Percentiles rank a stretch among this genome's conserved stretches.
phyloP scores from a whole-genome alignment of 2,113 vertebrate species.

The Salvelinus sp. region DNA sequence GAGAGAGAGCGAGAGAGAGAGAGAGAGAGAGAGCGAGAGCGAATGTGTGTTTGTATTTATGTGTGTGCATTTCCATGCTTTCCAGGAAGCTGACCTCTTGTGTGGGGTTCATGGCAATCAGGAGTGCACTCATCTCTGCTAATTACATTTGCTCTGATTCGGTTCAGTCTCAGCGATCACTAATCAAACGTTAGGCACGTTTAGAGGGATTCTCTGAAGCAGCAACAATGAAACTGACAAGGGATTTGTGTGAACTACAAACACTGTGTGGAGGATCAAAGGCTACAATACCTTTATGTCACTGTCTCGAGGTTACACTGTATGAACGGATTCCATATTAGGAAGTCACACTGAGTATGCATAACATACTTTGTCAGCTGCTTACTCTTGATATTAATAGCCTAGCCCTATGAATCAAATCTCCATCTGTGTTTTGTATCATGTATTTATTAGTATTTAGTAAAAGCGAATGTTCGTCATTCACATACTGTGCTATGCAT shows the following conservation, averaged over 20 bases:
- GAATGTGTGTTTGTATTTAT: slow-evolving; percentile 1
- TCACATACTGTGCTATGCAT: not conserved
- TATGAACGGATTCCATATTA: not conserved
- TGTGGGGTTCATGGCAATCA: slow-evolving; percentile 2
- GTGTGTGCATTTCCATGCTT: not conserved
- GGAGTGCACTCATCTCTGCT: not conserved
- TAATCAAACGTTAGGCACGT: slow-evolving; percentile 37
- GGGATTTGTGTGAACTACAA: slow-evolving; percentile 25
- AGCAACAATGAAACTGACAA: slow-evolving; percentile 33
- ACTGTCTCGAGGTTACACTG: not conserved
- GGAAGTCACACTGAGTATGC: not conserved
- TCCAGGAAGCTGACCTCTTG: not conserved
- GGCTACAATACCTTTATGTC: slow-evolving; percentile 18
- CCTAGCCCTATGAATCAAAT: no score
- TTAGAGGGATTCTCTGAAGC: slow-evolving; percentile 21
- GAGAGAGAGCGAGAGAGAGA: not conserved
- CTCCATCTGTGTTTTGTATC: no score
- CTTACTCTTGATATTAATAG: no score
- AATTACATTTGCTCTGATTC: slow-evolving; percentile 11
- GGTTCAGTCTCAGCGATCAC: slow-evolving; percentile 35
- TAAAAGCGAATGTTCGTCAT: not conserved
- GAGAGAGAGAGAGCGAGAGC: slow-evolving; percentile 1
- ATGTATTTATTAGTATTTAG: not conserved
- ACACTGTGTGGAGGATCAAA: not conserved
- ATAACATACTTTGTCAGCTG: no score